Conservation (phyloP, 1,140 invertebrate genomes). For the Bombus waltoni region DNA sequence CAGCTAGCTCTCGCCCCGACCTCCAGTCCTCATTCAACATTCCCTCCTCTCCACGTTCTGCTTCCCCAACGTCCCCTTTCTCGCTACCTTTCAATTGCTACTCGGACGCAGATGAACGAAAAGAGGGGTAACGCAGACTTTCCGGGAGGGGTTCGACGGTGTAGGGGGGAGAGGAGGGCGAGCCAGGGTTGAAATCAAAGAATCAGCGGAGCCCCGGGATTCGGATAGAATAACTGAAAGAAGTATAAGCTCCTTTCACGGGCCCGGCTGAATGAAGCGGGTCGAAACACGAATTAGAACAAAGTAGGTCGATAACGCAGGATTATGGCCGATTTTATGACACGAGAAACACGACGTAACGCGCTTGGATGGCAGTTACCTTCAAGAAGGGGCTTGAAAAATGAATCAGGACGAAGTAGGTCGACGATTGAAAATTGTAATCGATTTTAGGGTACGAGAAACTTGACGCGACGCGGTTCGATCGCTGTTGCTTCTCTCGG, state of each 20-base stretch:
- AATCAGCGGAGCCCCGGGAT: neutral
- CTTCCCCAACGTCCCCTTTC: constrained; percentile 34
- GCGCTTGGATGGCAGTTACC: neutral
- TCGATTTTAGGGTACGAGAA: neutral
- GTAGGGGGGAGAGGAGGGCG: neutral
- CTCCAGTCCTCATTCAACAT: constrained; percentile 76
- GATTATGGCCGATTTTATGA: neutral
- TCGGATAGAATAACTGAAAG: constrained; percentile 20
- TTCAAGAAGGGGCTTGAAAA: neutral
- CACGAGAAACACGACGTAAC: neutral
- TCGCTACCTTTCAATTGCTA: constrained; percentile 26
- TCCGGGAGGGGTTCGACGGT: neutral
- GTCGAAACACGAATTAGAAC: constrained; percentile 1
- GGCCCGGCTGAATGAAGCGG: constrained; percentile 8
- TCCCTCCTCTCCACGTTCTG: constrained; percentile 57
- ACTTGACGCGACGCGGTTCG: neutral
- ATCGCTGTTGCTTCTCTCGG: neutral
- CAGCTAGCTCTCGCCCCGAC: constrained; percentile 38
- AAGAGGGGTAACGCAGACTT: constrained; percentile 10
- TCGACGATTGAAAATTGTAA: neutral
- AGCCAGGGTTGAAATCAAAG: constrained; percentile 2
- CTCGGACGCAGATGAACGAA: constrained; percentile 40
- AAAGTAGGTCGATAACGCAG: neutral
- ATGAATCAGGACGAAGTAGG: neutral
- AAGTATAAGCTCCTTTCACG: neutral